A percentile compares a stretch with the other conserved stretches of the same genome.
phyloP scores from a whole-genome alignment of 1,140 invertebrate species.

The Drosophila suzukii region DNA sequence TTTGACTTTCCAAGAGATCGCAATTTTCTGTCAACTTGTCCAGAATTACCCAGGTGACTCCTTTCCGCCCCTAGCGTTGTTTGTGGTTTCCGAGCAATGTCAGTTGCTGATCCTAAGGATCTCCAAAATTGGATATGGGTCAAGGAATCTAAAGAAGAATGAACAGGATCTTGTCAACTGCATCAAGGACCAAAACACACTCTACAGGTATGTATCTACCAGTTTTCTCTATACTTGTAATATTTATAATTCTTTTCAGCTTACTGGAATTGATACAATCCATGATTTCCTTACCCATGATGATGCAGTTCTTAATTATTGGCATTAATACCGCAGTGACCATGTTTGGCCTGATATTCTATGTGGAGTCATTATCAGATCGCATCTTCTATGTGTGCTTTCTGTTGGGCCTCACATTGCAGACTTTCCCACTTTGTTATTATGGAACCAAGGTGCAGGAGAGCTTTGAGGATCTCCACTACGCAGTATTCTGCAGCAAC shows the following conservation, averaged over 20 bases:
- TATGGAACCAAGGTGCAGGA: slow-evolving; percentile 62
- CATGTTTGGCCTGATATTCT: slow-evolving; percentile 52
- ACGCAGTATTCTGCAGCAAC: slow-evolving; percentile 64
- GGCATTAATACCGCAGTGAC: slow-evolving; percentile 51
- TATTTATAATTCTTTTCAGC: slow-evolving; percentile 12
- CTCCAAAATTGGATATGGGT: slow-evolving; percentile 46
- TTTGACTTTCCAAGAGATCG: slow-evolving; percentile 46
- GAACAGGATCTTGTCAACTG: slow-evolving; percentile 48
- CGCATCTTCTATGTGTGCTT: slow-evolving; percentile 42
- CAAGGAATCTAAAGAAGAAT: slow-evolving; percentile 13
- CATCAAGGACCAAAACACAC: slow-evolving; percentile 57
- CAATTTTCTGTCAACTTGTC: slow-evolving; percentile 30
- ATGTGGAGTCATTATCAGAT: slow-evolving; percentile 31
- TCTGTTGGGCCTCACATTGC: slow-evolving; percentile 38
- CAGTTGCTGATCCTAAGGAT: slow-evolving; percentile 55
- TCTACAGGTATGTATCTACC: slow-evolving; percentile 44
- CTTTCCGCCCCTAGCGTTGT: slow-evolving; percentile 56
- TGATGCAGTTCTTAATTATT: slow-evolving; percentile 68
- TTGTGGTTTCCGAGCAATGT: slow-evolving; percentile 57
- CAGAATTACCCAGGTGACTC: slow-evolving; percentile 60
- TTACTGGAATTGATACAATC: slow-evolving; percentile 37
- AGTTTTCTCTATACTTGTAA: background rate
- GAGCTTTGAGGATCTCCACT: slow-evolving; percentile 45
- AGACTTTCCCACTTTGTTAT: slow-evolving; percentile 69
- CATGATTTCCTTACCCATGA: slow-evolving; percentile 60